Percentiles rank a stretch among this genome's conserved stretches.
Conservation (phyloP, 2,888 invertebrate species). For the Ferdinandea cuprea region DNA sequence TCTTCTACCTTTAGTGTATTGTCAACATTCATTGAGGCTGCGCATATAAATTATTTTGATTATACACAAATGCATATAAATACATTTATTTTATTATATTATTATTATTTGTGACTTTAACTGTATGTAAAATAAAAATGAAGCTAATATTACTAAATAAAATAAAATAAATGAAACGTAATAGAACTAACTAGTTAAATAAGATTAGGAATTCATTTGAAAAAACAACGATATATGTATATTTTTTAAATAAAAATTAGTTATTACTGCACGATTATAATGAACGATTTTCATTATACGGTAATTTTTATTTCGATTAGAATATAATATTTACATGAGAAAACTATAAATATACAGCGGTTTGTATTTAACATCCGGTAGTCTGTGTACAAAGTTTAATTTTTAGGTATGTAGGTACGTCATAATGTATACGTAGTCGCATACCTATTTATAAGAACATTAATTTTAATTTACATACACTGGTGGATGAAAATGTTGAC, state of each 20-base stretch:
- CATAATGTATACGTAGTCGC: no score
- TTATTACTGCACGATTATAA: slow-evolving; percentile 5
- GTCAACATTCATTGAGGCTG: slow-evolving; percentile 63
- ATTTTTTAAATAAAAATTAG: slow-evolving; percentile 9
- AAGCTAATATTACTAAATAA: neutral
- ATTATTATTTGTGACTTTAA: slow-evolving; percentile 21
- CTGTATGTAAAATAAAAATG: neutral
- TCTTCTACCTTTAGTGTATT: slow-evolving; percentile 44
- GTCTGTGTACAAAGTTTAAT: no score
- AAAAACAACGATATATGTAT: slow-evolving; percentile 17
- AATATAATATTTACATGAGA: slow-evolving; percentile 4
- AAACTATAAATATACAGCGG: neutral
- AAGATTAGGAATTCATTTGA: slow-evolving; percentile 24
- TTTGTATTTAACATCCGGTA: slow-evolving; percentile 21
- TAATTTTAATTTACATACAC: neutral
- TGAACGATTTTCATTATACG: neutral
- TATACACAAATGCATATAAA: slow-evolving; percentile 1
- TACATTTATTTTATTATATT: neutral
- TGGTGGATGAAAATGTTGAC: neutral
- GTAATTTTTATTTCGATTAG: neutral
- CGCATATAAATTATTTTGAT: slow-evolving; percentile 18
- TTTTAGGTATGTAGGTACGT: no score
- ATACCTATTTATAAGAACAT: no score
- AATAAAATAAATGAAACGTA: neutral
- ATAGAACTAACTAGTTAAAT: slow-evolving; percentile 16